Evolutionary conservation across 2,888 invertebrate genomes (phyloP), one percentile per base, ranked within the genome.

Genomic region (Orthonychiurus folsomi): DNA sequence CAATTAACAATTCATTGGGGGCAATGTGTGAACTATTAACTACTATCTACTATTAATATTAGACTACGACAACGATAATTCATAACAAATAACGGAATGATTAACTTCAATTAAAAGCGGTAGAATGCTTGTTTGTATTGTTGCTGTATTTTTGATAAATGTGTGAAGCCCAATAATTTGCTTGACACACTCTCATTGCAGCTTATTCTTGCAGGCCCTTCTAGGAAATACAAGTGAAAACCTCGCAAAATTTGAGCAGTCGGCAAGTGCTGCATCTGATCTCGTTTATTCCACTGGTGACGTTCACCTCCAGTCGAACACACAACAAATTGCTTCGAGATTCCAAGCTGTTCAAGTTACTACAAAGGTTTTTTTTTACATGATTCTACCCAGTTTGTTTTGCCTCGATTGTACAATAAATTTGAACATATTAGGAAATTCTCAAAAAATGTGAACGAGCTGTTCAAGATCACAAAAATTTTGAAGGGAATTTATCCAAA

Each of bases 361-460:
- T 0, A 86, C 90, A 1, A 90, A 88, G 79, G 82, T 84, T 75
- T 66, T 63, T 62, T 27, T 27, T 28, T 28, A 28, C 5, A 12
- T 25, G 9, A 28, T 57, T 57, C 37, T 52, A 23, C 3, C 9
- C 3, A 52, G 20, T 12, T 48, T n/a, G 48, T 15, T 12, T 15
- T n/a, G n/a, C 9, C 52, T 9, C 5, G 9, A 52, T 37, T 37
- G 37, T 37, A 9, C 9, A 37, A 24, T 55, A 63, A 63, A 37
- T 66, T 61, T 60, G 63, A 58, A 66, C 56, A 63, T 63, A 68
- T 3, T 65, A 82, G 81, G 93, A 93, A 78, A 84, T 93, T 28
- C 84, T 92, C 1, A 92, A 92, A 77, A 93, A 93, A 78, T 93
- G 92, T 74, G 92, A 93, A 74, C 89, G 92, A 79, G 87, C 91